phyloP scores from a whole-genome alignment of 2,888 invertebrate genomes.

The Corythucha ciliata region DNA sequence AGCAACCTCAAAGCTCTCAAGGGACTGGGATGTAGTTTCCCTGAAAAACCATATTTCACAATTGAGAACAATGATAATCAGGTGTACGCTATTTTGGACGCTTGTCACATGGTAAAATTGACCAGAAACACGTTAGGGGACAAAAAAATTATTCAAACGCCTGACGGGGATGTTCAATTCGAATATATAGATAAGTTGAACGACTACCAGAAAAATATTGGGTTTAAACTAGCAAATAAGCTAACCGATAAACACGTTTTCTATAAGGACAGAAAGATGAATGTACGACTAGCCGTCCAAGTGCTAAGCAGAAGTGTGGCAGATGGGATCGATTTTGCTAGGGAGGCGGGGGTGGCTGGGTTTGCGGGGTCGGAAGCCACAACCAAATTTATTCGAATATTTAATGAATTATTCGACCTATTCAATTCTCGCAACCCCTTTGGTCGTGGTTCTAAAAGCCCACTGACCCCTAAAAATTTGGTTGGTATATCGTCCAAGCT shows the following conservation, averaged over 20 bases:
- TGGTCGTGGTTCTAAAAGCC: background rate
- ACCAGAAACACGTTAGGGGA: constrained; percentile 17
- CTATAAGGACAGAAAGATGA: constrained; percentile 28
- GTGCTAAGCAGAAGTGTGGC: constrained; percentile 27
- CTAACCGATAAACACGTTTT: constrained; percentile 15
- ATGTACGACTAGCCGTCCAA: constrained; percentile 16
- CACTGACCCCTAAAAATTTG: no score
- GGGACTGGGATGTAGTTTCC: background rate
- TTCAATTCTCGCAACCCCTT: background rate
- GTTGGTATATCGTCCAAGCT: no score
- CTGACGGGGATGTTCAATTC: constrained; percentile 2
- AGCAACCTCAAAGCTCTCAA: background rate
- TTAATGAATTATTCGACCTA: constrained; percentile 3
- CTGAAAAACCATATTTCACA: background rate
- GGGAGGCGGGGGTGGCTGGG: no score
- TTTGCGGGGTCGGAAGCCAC: constrained; percentile 3
- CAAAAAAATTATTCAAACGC: constrained; percentile 13
- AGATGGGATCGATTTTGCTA: constrained; percentile 20
- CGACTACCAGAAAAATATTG: constrained; percentile 16
- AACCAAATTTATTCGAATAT: background rate
- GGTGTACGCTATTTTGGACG: constrained; percentile 14
- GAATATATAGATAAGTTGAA: constrained; percentile 19
- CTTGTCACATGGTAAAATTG: constrained; percentile 22
- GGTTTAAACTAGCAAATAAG: constrained; percentile 25
- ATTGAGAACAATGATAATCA: no score